Percentiles rank a stretch among this genome's conserved stretches.
These are phyloP conservation scores for Trichacis sp. DNA, from an alignment of 2,888 invertebrate genomes.

Conservation along the genomic window DNA sequence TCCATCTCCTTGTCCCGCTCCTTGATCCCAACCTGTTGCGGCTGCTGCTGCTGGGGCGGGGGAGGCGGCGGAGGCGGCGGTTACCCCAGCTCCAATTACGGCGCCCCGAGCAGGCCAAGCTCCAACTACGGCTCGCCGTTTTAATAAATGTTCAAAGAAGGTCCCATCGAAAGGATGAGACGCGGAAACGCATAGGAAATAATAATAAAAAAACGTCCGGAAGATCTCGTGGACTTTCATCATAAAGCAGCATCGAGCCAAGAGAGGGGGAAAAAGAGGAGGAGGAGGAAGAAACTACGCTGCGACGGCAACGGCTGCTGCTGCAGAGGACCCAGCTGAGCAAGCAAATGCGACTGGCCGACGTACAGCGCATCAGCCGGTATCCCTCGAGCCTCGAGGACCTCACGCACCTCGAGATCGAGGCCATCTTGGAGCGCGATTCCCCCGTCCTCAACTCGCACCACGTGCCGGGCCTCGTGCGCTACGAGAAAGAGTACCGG, in stretches of 20 bases:
- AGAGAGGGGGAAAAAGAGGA: slow-evolving; percentile 33
- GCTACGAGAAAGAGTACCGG: slow-evolving; percentile 65
- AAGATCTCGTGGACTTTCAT: slow-evolving; percentile 36
- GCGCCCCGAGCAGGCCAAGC: slow-evolving; percentile 73
- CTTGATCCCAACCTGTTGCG: slow-evolving; percentile 47
- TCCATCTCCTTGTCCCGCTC: slow-evolving; percentile 50
- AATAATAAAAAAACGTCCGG: slow-evolving; percentile 14
- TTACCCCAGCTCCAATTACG: slow-evolving; percentile 69
- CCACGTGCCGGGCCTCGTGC: slow-evolving; percentile 63
- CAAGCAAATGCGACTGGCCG: slow-evolving; percentile 47
- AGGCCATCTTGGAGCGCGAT: slow-evolving; percentile 57
- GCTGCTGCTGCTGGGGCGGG: slow-evolving; percentile 57
- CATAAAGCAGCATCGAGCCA: slow-evolving; percentile 40
- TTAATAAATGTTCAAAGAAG: slow-evolving; percentile 16
- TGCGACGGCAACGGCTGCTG: neutral
- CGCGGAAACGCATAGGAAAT: slow-evolving; percentile 12
- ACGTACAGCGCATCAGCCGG: slow-evolving; percentile 44
- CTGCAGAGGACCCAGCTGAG: slow-evolving; percentile 47
- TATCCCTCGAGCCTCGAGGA: slow-evolving; percentile 62
- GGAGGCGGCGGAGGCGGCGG: slow-evolving; percentile 65
- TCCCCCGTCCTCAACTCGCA: slow-evolving; percentile 36
- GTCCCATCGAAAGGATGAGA: slow-evolving; percentile 4
- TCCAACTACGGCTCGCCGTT: slow-evolving; percentile 46
- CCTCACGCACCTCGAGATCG: slow-evolving; percentile 61
- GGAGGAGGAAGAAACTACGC: no score